phyloP scores from a whole-genome alignment of 2,797 vertebrate genomes.

The Melopsittacus undulatus region DNA sequence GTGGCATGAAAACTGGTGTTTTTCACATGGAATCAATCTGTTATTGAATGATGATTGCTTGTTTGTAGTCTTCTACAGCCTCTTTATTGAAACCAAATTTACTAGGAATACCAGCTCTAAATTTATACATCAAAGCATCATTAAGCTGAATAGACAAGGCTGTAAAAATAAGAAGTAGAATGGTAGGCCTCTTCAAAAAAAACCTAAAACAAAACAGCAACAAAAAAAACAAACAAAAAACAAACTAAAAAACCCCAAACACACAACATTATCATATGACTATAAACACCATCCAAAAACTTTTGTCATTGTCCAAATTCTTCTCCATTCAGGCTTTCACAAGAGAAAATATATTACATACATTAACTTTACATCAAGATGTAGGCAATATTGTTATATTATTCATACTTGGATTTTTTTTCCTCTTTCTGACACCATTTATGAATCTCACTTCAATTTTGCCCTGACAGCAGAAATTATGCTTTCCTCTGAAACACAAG shows the following conservation, averaged over 20 bases:
- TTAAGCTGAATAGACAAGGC: constrained; percentile 77
- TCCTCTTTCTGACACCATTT: not conserved
- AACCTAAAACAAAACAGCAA: not conserved
- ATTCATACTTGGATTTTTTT: not conserved
- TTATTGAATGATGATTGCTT: constrained; percentile 76
- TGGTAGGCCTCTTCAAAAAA: not conserved
- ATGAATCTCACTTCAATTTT: not conserved
- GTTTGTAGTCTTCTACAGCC: constrained; percentile 79
- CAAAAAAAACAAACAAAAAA: not conserved
- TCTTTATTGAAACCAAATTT: constrained; percentile 74
- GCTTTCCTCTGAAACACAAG: not conserved
- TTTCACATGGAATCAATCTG: not conserved
- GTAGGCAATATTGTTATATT: not conserved
- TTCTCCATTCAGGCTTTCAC: not conserved
- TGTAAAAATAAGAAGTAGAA: constrained; percentile 53
- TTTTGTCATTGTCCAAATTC: not conserved
- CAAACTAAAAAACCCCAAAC: not conserved
- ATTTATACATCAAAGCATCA: constrained; percentile 74
- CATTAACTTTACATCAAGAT: not conserved
- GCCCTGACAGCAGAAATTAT: not conserved
- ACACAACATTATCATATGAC: not conserved
- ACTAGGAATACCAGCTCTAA: constrained; percentile 79
- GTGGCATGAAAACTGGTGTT: not conserved
- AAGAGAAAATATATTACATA: not conserved
- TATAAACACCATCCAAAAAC: not conserved